phyloP scores from a whole-genome alignment of 2,113 vertebrate genomes.

The Suncus etruscus region DNA sequence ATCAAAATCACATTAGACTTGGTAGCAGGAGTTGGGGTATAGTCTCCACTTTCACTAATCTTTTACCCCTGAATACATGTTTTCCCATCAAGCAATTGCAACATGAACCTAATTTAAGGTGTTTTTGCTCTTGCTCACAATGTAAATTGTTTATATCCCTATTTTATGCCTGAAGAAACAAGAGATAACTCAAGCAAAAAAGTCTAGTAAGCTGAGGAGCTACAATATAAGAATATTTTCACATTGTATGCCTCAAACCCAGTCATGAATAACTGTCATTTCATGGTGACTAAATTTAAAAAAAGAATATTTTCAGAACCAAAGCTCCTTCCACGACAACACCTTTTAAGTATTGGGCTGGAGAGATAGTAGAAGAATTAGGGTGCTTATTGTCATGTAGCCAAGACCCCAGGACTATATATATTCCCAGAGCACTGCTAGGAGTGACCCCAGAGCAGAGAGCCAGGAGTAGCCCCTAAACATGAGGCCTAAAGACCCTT shows the following conservation, averaged over 20 bases:
- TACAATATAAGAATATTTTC: background rate
- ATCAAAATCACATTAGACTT: background rate
- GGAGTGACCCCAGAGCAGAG: no score
- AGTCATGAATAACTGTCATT: no score
- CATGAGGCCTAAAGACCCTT: no score
- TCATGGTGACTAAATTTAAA: no score
- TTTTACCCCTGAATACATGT: background rate
- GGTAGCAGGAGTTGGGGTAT: background rate
- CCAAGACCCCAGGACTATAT: no score
- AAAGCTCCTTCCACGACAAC: background rate
- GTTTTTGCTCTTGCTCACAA: background rate
- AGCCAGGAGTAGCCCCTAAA: no score
- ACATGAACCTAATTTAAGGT: background rate
- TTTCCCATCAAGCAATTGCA: background rate
- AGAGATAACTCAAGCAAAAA: background rate
- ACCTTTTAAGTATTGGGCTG: no score
- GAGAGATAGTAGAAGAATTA: no score
- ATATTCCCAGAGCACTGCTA: no score
- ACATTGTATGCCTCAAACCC: no score
- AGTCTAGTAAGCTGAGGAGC: background rate
- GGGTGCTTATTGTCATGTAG: no score
- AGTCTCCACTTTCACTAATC: background rate
- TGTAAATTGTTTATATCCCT: background rate
- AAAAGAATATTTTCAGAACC: background rate
- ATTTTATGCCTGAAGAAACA: background rate